Evolutionary conservation across 1,140 invertebrate species (phyloP), one percentile per base, ranked within the genome.

Genomic region (Pseudomyrmex flavicornis): DNA sequence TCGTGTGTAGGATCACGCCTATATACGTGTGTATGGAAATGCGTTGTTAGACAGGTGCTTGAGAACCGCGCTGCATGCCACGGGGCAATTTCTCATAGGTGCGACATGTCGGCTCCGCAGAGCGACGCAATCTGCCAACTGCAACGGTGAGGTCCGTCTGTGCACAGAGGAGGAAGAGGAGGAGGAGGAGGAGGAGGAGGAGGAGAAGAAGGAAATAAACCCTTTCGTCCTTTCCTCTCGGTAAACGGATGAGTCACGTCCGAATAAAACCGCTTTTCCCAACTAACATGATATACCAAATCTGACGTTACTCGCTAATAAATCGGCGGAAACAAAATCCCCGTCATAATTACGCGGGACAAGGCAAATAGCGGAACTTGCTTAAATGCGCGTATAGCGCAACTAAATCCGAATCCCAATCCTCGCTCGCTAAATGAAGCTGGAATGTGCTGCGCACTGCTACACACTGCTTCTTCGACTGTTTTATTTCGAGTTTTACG

Each of bases 11-110:
- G 50, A 35, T 52, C 61, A 61, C 86, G 61, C 68, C 1, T 22
- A 35, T 83, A 77, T 66, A 56, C 77, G 54, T 17, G 54, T 17
- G 35, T 83, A 77, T 66, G 73, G 61, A 83, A 83, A 80, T 80
- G 54, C 52, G 44, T 80, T 61, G 74, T 83, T 73, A 77, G 83
- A 85, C 85, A 59, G 83, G 59, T 80, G 68, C 62, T 86, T 35
- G 85, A 85, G 86, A 65, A 65, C 84, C 86, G 69, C 77, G 17
- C 76, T 77, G 89, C 86, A 84, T 90, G 86, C 85, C 73, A 63
- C 9, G 46, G 61, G 74, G 80, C 90, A 91, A 90, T 91, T 91
- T 89, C 89, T 90, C 90, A 91, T 86, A 84, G 87, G 82, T 83
- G 88, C 65, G 82, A 61, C 82, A 72, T 77, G 80, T 82, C 86